A percentile compares a stretch with the other conserved stretches of the same genome.
phyloP scores from a whole-genome alignment of 2,797 vertebrate species.

The Vultur gryphus region DNA sequence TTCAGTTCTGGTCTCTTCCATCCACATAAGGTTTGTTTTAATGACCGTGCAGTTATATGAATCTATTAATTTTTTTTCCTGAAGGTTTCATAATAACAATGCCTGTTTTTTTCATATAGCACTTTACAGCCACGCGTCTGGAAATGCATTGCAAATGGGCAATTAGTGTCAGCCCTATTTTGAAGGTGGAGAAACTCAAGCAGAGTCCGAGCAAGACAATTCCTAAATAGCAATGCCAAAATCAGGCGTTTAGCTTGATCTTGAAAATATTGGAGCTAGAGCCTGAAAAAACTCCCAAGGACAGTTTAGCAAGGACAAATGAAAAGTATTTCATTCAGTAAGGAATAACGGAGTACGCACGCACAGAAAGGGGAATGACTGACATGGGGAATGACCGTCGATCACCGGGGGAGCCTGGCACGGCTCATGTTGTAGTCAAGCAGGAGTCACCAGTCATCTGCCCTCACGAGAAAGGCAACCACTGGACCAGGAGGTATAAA shows the following conservation, averaged over 20 bases:
- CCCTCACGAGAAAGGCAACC: neutral
- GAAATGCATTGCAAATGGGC: neutral
- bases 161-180: neutral
- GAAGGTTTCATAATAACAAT: conserved; percentile 6
- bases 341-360: neutral
- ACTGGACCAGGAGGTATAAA: neutral
- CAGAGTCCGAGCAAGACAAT: neutral
- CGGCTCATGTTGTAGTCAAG: fast-evolving
- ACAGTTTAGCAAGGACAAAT: neutral
- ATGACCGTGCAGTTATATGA: neutral
- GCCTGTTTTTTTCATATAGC: neutral
- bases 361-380: neutral
- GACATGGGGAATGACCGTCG: fast-evolving
- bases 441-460: neutral
- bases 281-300: neutral
- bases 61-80: conserved; percentile 21
- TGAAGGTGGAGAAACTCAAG: neutral
- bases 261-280: neutral
- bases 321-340: neutral
- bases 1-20: conserved; percentile 41
- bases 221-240: neutral
- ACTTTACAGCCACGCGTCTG: neutral
- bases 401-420: neutral
- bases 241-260: neutral
- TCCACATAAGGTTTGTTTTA: conserved; percentile 31